Percentiles rank a stretch among this genome's conserved stretches.
These are phyloP conservation scores for Penaeus chinensis DNA, from an alignment of 1,140 invertebrate genomes.

Conservation along the genomic window DNA sequence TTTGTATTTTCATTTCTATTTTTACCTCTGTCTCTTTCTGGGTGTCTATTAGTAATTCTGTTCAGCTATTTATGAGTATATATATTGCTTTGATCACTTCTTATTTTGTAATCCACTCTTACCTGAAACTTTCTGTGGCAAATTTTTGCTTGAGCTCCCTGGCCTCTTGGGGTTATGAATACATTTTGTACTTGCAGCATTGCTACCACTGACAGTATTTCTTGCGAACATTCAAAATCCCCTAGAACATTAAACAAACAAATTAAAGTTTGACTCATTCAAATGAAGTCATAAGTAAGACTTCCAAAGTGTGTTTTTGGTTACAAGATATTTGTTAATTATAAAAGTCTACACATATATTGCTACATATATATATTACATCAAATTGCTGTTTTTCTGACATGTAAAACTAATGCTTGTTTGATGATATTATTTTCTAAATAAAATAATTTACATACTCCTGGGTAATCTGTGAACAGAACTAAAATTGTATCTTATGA, in stretches of 20 bases:
- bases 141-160: slow-evolving; percentile 72
- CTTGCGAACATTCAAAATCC: slow-evolving; percentile 87
- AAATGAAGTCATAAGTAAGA: background rate
- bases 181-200: slow-evolving; percentile 94
- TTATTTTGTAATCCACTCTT: background rate
- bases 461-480: background rate
- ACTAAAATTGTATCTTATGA: background rate
- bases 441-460: background rate
- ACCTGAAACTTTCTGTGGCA: slow-evolving; percentile 83
- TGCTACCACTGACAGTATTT: slow-evolving; percentile 87
- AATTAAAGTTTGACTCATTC: background rate
- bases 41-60: too few relatives aligned
- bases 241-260: slow-evolving; percentile 68
- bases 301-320: background rate
- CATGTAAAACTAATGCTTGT: background rate
- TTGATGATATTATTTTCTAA: background rate
- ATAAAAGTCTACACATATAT: background rate
- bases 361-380: too few relatives aligned
- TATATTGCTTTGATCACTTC: too few relatives aligned
- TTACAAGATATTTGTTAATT: background rate
- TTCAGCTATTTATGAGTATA: too few relatives aligned
- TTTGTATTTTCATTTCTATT: too few relatives aligned
- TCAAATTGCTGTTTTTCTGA: background rate
- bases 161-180: slow-evolving; percentile 79
- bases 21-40: too few relatives aligned